Evolutionary conservation across 92 coral and sea anemone species (phyloP).

Genomic region (Zoanthus gigantus): DNA sequence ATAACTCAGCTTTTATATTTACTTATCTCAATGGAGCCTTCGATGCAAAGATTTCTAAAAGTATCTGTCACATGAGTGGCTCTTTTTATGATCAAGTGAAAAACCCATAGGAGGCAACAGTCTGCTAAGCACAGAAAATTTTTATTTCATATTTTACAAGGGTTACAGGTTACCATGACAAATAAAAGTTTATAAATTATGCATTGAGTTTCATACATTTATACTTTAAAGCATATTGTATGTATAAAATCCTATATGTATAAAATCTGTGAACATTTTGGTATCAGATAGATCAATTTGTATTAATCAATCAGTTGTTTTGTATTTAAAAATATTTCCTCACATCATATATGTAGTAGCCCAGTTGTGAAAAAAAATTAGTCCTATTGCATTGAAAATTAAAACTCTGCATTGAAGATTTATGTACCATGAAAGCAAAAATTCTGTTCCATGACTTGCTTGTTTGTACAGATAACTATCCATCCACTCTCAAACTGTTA

Average conservation of each 20-base stretch:
- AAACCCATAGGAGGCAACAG: background rate
- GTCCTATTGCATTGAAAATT: constrained; percentile 20
- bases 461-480: background rate
- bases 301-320: background rate
- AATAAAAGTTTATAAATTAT: constrained; percentile 33
- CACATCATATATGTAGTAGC: background rate
- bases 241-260: background rate
- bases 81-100: constrained; percentile 5
- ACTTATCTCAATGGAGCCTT: background rate
- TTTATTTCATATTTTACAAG: constrained; percentile 44
- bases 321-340: background rate
- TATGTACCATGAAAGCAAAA: background rate
- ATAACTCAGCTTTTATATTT: background rate
- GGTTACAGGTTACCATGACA: constrained; percentile 41
- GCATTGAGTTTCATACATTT: constrained; percentile 20
- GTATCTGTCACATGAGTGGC: background rate
- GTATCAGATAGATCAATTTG: background rate
- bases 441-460: constrained; percentile 8
- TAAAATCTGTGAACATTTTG: background rate
- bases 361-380: background rate
- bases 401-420: constrained; percentile 28
- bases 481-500: constrained; percentile 9
- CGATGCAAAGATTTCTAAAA: background rate
- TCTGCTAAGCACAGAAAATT: background rate
- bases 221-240: background rate